A percentile compares a stretch with the other conserved stretches of the same genome.
Conservation (phyloP, 1,140 invertebrate genomes). For the Stegodyphus dumicola region DNA sequence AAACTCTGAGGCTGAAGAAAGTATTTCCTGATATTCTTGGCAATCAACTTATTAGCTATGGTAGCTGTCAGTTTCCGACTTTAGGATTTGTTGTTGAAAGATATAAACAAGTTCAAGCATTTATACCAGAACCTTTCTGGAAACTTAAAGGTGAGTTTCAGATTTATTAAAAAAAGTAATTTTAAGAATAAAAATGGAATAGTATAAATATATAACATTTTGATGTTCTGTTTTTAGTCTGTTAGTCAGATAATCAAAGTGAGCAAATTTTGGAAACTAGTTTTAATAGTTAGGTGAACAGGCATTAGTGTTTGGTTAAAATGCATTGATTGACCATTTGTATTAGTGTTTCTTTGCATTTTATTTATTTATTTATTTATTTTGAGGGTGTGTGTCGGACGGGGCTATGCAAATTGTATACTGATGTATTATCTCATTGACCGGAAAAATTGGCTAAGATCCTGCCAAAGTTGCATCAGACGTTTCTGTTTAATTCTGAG, state of each 20-base stretch:
- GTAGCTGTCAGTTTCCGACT: constrained; percentile 97
- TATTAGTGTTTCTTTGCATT: too few relatives aligned
- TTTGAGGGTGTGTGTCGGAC: too few relatives aligned
- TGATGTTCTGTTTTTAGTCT: too few relatives aligned
- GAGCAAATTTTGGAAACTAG: neutral
- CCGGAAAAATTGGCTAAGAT: too few relatives aligned
- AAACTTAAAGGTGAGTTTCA: constrained; percentile 78
- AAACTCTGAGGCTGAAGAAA: constrained; percentile 89
- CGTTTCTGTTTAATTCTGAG: too few relatives aligned
- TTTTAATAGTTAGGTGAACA: too few relatives aligned
- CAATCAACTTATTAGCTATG: constrained; percentile 87
- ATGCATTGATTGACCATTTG: too few relatives aligned
- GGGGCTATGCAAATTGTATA: too few relatives aligned
- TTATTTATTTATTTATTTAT: too few relatives aligned
- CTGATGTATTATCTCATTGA: too few relatives aligned
- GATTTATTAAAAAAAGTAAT: neutral
- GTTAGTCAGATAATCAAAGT: neutral
- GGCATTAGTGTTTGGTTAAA: too few relatives aligned
- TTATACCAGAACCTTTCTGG: constrained; percentile 93
- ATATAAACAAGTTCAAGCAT: constrained; percentile 88
- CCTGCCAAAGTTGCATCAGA: too few relatives aligned
- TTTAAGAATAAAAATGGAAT: constrained; percentile 4
- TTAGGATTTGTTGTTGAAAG: constrained; percentile 97
- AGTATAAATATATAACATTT: constrained; percentile 14
- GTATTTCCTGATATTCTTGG: constrained; percentile 82